Evolutionary conservation across 2,888 invertebrate species (phyloP).

Genomic region (Gari tellinella): DNA sequence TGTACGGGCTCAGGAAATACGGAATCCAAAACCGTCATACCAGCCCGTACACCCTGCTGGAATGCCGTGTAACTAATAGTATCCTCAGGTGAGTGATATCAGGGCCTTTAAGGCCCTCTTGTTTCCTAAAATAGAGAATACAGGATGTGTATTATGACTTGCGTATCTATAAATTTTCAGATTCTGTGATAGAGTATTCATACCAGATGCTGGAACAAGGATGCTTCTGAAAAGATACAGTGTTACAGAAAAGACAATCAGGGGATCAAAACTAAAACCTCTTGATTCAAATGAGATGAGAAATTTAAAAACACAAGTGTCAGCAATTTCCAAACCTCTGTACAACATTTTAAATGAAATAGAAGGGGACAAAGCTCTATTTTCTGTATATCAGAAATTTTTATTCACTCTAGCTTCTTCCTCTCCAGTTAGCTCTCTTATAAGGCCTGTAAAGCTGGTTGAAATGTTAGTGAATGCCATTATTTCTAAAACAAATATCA

Average conservation of each 20-base stretch:
- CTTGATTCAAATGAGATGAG: background rate
- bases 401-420: conserved; percentile 4
- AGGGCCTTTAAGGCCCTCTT: too few species aligned
- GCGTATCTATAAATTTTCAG: conserved; percentile 1
- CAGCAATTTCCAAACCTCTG: conserved; percentile 1
- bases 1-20: too few species aligned
- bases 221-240: conserved; percentile 2
- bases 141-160: background rate
- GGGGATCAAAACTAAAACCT: background rate
- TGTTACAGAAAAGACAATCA: background rate
- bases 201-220: conserved; percentile 2
- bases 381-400: conserved; percentile 6
- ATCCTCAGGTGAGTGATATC: too few species aligned
- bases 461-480: conserved; percentile 7
- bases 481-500: conserved; percentile 5
- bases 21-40: too few species aligned
- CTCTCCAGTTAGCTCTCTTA: conserved; percentile 4
- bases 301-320: background rate
- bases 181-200: background rate
- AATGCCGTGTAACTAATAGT: too few species aligned
- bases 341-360: conserved; percentile 10
- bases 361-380: background rate
- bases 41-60: too few species aligned
- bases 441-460: background rate
- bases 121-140: too few species aligned